Conservation (phyloP, 2,113 vertebrate genomes). For the Chlorocebus sabaeus region DNA sequence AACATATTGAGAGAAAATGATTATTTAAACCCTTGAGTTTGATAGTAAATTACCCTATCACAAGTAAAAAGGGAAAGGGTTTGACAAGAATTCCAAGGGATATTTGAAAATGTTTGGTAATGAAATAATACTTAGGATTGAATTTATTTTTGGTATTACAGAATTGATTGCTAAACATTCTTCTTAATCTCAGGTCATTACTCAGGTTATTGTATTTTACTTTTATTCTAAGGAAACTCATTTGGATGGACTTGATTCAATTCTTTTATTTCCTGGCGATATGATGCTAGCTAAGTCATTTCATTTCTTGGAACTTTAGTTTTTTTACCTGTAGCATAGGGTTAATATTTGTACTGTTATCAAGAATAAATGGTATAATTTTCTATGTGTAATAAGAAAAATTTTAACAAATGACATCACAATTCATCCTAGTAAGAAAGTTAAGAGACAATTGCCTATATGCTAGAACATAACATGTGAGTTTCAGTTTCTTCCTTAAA, state of each 20-base stretch:
- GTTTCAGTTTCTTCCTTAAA: not conserved
- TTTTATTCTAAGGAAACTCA: constrained; percentile 5
- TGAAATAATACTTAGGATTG: not conserved
- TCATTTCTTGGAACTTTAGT: constrained; percentile 1
- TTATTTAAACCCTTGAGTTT: not conserved
- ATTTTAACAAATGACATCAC: not conserved
- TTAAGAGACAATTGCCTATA: not conserved
- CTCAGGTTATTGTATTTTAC: not conserved
- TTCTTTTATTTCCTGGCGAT: not conserved
- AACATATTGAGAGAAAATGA: not conserved
- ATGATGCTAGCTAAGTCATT: not conserved
- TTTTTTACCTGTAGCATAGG: not conserved
- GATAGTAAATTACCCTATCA: not conserved
- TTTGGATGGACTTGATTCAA: not conserved
- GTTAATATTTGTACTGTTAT: not conserved
- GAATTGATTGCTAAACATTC: not conserved
- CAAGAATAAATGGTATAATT: not conserved
- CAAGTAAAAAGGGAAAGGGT: not conserved
- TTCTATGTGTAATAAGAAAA: not conserved
- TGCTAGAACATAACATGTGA: not conserved
- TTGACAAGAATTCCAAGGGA: not conserved
- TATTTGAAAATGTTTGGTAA: constrained; percentile 9
- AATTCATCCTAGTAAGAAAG: not conserved
- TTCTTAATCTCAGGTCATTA: not conserved
- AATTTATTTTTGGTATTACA: not conserved